Base-by-base conservation (phyloP, 2,113 vertebrate genomes). In the Menidia beryllina region DNA sequence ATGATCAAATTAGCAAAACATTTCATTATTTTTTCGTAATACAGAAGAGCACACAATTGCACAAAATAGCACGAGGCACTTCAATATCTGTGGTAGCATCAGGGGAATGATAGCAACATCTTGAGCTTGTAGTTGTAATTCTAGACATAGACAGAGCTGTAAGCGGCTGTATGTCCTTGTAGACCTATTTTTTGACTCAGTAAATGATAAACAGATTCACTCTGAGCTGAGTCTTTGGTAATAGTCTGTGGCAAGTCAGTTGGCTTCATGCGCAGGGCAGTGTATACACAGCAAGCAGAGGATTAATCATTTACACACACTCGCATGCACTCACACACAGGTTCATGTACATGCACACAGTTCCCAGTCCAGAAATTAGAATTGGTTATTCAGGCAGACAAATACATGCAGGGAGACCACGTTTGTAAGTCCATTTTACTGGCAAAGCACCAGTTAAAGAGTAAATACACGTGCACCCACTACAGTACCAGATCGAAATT, bases 281-380 rank as follows among this genome's bases (percentile, higher is more conserved):
- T 59, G 63, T 66, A 58, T 60, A 41, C 69, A 69, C 53, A 63
- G 7, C 48, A 68, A 36, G 59, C 62, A 7, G 14, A 30, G 47
- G 77, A 81, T 87, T 83, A 88, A 90, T 85, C 66, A 87, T 88
- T 88, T 36, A 86, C 86, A 79, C 59, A 58, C 68, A 58, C n/a
- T n/a, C 57, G 30, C 30, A 34, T 34, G 27, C 45, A 55, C 58
- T n/a, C n/a, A 72, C 60, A 55, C 62, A 76, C 53, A 52, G 15
- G 65, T 61, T 65, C 57, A 65, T 34, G 27, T 38, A 55, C 58
- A n/a, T n/a, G 70, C 60, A 55, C 62, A 76, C 53, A 52, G 15
- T 61, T 61, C 62, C 57, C 61, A 45, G 58, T 36, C 21, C 43
- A 60, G 57, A 53, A 81, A 81, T 67, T 21, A 62, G 24, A 20